Evolutionary conservation across 2,113 vertebrate genomes (phyloP).

Genomic region (Choloepus hoffmanni): DNA sequence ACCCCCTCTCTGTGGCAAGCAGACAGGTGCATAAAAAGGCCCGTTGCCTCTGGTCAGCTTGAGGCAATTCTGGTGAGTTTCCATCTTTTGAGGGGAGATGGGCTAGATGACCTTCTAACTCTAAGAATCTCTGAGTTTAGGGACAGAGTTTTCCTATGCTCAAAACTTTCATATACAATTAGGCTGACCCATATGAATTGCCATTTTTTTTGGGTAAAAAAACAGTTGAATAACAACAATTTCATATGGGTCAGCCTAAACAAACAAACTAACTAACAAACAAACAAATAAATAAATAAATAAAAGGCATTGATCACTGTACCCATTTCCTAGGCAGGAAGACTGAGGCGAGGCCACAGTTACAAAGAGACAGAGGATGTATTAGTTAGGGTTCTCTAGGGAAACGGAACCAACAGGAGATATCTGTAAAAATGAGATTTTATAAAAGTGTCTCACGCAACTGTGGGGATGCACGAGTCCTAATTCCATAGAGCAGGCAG

Average conservation of each 20-base stretch:
- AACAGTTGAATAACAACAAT: not conserved
- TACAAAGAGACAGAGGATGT: not conserved
- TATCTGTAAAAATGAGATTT: no score
- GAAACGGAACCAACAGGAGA: no score
- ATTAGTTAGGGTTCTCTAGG: no score
- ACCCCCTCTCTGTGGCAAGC: no score
- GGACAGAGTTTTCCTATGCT: not conserved
- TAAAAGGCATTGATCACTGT: no score
- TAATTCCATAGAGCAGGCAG: no score
- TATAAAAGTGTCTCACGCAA: no score
- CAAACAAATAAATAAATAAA: no score
- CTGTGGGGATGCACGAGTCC: no score
- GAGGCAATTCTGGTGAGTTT: not conserved
- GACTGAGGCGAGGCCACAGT: not conserved
- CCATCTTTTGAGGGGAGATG: not conserved
- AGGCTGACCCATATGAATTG: not conserved
- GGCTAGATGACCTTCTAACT: not conserved
- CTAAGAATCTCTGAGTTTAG: not conserved
- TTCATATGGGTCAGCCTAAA: not conserved
- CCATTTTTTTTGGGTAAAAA: no score
- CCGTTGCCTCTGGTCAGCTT: not conserved
- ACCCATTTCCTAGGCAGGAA: not conserved
- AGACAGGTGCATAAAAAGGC: not conserved
- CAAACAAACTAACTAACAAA: no score
- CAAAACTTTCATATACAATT: not conserved